A percentile compares a stretch with the other conserved stretches of the same genome.
These are phyloP conservation scores for Melinaea menophilus DNA, from an alignment of 2,888 invertebrate genomes.

Conservation along the genomic window DNA sequence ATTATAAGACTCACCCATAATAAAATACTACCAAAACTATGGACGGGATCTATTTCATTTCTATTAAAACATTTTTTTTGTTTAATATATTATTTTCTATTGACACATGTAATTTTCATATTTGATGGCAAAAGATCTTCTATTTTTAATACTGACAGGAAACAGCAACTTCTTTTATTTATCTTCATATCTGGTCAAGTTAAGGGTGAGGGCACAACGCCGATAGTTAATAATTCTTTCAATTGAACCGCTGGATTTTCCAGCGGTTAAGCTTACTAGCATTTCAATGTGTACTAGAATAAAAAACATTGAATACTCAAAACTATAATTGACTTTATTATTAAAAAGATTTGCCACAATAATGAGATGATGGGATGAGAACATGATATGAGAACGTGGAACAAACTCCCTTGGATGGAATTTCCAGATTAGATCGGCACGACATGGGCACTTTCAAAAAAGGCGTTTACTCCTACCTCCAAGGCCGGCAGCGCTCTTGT, in stretches of 20 bases:
- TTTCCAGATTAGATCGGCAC: no score
- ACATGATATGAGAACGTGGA: no score
- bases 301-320: no score
- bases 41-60: slow-evolving; percentile 27
- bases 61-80: slow-evolving; percentile 30
- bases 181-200: slow-evolving; percentile 23
- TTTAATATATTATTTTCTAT: slow-evolving; percentile 41
- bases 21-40: slow-evolving; percentile 34
- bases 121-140: slow-evolving; percentile 51
- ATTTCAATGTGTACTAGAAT: no score
- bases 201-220: slow-evolving; percentile 11
- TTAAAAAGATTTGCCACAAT: no score
- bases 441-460: no score
- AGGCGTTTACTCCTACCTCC: no score
- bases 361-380: no score
- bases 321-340: no score
- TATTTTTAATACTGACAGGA: slow-evolving; percentile 62
- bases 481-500: no score
- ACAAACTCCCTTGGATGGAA: no score
- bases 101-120: slow-evolving; percentile 51
- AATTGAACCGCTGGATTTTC: not conserved
- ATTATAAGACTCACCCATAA: slow-evolving; percentile 58
- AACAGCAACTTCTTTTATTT: slow-evolving; percentile 28
- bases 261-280: no score
- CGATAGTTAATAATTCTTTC: slow-evolving; percentile 1